Conservation (phyloP, 2,113 vertebrate genomes). For the Marcusenius ussheri region DNA sequence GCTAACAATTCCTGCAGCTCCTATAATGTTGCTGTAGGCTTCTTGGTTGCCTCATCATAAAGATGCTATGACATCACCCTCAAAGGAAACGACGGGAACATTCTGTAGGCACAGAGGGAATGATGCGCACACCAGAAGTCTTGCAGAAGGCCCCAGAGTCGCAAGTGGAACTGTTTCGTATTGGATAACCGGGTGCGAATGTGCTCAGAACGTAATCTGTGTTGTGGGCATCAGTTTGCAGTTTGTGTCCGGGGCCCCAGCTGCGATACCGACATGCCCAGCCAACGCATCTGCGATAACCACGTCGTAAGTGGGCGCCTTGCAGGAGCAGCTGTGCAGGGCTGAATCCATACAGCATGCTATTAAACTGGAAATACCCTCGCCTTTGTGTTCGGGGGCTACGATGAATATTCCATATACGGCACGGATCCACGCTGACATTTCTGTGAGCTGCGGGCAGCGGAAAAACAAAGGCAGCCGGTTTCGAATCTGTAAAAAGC, state of each 20-base stretch:
- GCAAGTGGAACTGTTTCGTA: neutral
- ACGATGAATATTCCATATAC: neutral
- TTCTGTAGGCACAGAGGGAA: neutral
- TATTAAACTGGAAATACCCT: neutral
- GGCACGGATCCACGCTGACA: neutral
- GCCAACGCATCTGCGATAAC: neutral
- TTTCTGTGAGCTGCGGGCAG: neutral
- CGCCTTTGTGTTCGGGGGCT: neutral
- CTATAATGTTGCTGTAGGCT: neutral
- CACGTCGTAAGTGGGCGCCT: neutral
- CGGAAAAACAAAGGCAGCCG: neutral
- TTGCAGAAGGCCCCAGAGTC: neutral
- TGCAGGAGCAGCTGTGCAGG: neutral
- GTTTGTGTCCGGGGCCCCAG: neutral
- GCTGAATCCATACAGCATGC: conserved; percentile 1
- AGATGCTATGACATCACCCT: neutral
- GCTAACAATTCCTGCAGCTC: neutral
- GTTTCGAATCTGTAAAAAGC: neutral
- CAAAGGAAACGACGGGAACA: neutral
- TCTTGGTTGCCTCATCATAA: neutral
- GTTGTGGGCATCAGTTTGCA: neutral
- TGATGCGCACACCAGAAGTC: neutral
- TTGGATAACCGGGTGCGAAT: neutral
- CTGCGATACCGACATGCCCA: neutral
- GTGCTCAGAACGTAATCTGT: neutral